Evolutionary conservation across 2,888 invertebrate species (phyloP), one percentile per base, ranked within the genome.

Genomic region (Hirtodrosophila histrioides): DNA sequence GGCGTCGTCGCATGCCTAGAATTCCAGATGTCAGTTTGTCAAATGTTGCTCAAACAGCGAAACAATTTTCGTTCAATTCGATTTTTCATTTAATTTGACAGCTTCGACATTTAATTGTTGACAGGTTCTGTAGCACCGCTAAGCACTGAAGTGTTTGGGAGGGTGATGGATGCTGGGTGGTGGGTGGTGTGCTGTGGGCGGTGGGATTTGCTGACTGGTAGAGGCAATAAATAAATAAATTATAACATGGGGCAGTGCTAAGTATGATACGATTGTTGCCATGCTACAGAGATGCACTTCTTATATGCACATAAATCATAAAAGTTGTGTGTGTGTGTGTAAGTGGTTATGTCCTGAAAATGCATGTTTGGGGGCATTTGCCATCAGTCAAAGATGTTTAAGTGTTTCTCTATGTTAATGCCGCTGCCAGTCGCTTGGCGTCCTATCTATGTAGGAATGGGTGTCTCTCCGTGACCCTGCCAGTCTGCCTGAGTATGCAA

Each of bases 331-430:
- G 17, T 24, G 37, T 9, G 11, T 27, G 40, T 31, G 39, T 33
- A 29, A 9, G 35, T 35, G 36, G 33, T 33, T 29, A 33, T 40
- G 55, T 36, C 48, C 33, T 60, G 60, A 27, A 77, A 74, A 48
- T 85, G 83, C 86, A 75, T 78, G 76, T 57, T 70, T 64, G 36
- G 51, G 56, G 56, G 55, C 78, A 74, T 43, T 17, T 46, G 82
- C 83, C 83, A 87, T 81, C 79, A 85, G 83, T 81, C 81, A 81
- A 72, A 82, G 69, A 65, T 75, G 76, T 60, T 87, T 78, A 85
- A 81, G 83, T 79, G 83, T 85, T 75, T 82, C 83, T 78, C 76
- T 69, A 87, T 81, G 81, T 86, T 85, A 81, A 84, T 86, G 82
- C 75, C 66, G 63, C 35, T 56, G 77, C 48, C 77, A 63, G 70